These are phyloP conservation scores for Potamarius usumacintae DNA, from an alignment of 2,113 vertebrate species.

Conservation along the genomic window DNA sequence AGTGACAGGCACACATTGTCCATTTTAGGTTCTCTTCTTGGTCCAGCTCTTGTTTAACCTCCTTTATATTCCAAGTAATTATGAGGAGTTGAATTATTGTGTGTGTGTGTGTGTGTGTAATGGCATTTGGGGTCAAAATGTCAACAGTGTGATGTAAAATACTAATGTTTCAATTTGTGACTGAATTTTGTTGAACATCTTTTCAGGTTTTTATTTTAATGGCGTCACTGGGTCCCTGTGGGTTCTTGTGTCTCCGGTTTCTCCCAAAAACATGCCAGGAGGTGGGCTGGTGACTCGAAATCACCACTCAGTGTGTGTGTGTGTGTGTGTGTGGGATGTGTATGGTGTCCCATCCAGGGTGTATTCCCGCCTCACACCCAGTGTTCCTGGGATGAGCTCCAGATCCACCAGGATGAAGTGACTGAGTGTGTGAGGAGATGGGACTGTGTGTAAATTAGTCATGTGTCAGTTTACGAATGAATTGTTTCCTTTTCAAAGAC, in stretches of 20 bases:
- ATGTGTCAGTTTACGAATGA: background rate
- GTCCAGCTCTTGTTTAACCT: background rate
- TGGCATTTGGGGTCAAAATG: background rate
- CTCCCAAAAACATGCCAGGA: background rate
- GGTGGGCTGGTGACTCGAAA: background rate
- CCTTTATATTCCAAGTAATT: background rate
- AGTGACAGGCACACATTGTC: slow-evolving; percentile 37
- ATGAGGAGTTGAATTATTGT: background rate
- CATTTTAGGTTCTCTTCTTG: background rate
- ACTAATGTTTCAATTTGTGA: background rate
- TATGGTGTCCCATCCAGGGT: background rate
- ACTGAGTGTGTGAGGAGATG: background rate
- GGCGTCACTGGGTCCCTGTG: background rate
- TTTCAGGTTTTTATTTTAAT: background rate
- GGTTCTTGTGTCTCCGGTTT: background rate
- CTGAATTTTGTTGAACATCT: too few species aligned
- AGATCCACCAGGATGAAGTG: background rate
- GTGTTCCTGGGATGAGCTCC: background rate
- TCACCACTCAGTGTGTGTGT: background rate
- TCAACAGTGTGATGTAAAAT: background rate
- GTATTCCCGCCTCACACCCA: background rate
- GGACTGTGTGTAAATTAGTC: background rate
- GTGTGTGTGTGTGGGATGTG: background rate
- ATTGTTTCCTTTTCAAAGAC: background rate
- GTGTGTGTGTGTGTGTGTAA: background rate